Evolutionary conservation across 1,140 invertebrate genomes (phyloP).

Genomic region (Aphidius ervi): DNA sequence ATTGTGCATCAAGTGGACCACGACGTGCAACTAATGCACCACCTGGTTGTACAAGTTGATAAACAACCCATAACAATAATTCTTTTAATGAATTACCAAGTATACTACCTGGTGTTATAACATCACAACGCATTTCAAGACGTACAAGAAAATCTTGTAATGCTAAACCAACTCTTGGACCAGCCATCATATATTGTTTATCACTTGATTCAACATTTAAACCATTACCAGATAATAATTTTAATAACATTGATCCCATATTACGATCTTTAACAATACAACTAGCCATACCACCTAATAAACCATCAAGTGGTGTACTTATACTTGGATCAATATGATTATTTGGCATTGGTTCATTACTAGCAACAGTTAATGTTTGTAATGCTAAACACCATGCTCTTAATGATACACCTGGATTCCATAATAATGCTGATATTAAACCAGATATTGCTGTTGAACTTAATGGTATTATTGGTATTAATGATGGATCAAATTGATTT

Average conservation of each 20-base stretch:
- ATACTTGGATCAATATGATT: slow-evolving; percentile 39
- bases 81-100: slow-evolving; percentile 65
- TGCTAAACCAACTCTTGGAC: slow-evolving; percentile 71
- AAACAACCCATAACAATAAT: slow-evolving; percentile 65
- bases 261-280: slow-evolving; percentile 66
- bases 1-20: slow-evolving; percentile 81
- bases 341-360: slow-evolving; percentile 49
- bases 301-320: slow-evolving; percentile 39
- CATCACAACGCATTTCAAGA: slow-evolving; percentile 67
- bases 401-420: slow-evolving; percentile 64
- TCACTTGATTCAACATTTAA: slow-evolving; percentile 53
- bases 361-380: slow-evolving; percentile 59
- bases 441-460: slow-evolving; percentile 67
- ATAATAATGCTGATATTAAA: slow-evolving; percentile 65
- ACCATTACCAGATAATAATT: slow-evolving; percentile 67
- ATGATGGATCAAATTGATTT: slow-evolving; percentile 57
- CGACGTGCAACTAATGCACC: slow-evolving; percentile 67
- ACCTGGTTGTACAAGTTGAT: slow-evolving; percentile 65
- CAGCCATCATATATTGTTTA: slow-evolving; percentile 59
- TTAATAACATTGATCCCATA: slow-evolving; percentile 67
- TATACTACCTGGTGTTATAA: slow-evolving; percentile 55
- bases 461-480: slow-evolving; percentile 68
- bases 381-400: slow-evolving; percentile 72
- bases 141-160: slow-evolving; percentile 70
- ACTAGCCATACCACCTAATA: slow-evolving; percentile 54